Percentiles rank a stretch among this genome's conserved stretches.
These are phyloP conservation scores for Eupithecia centaureata DNA, from an alignment of 2,888 invertebrate genomes.

Conservation along the genomic window DNA sequence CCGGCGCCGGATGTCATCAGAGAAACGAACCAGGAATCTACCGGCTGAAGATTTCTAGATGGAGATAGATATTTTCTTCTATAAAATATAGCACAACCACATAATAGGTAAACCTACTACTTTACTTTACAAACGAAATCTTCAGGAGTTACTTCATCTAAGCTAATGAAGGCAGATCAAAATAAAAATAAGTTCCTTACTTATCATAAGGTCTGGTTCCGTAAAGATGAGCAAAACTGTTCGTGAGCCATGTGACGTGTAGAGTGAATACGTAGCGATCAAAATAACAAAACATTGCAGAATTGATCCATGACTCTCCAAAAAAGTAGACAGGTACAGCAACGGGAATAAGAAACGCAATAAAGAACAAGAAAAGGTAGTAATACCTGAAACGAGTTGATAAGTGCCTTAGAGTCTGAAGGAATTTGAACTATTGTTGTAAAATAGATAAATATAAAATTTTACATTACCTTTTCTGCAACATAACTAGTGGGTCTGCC, in stretches of 20 bases:
- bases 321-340: slow-evolving; percentile 87
- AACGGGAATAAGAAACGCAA: slow-evolving; percentile 86
- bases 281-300: slow-evolving; percentile 85
- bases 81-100: background rate
- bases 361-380: slow-evolving; percentile 81
- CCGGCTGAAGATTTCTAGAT: slow-evolving; percentile 87
- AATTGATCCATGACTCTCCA: slow-evolving; percentile 85
- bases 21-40: slow-evolving; percentile 90
- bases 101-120: background rate
- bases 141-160: background rate
- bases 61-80: background rate
- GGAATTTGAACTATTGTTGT: background rate
- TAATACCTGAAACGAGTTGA: slow-evolving; percentile 85
- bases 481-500: slow-evolving; percentile 88
- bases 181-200: slow-evolving; percentile 54
- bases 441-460: background rate
- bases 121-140: background rate
- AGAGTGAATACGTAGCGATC: slow-evolving; percentile 86
- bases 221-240: slow-evolving; percentile 91
- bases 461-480: slow-evolving; percentile 83
- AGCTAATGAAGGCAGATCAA: background rate
- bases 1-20: slow-evolving; percentile 90
- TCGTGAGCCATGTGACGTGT: slow-evolving; percentile 93
- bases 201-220: slow-evolving; percentile 91
- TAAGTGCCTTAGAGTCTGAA: background rate